These are phyloP conservation scores for Haliaeetus leucogaster DNA, from an alignment of 2,113 vertebrate species.

Conservation along the genomic window DNA sequence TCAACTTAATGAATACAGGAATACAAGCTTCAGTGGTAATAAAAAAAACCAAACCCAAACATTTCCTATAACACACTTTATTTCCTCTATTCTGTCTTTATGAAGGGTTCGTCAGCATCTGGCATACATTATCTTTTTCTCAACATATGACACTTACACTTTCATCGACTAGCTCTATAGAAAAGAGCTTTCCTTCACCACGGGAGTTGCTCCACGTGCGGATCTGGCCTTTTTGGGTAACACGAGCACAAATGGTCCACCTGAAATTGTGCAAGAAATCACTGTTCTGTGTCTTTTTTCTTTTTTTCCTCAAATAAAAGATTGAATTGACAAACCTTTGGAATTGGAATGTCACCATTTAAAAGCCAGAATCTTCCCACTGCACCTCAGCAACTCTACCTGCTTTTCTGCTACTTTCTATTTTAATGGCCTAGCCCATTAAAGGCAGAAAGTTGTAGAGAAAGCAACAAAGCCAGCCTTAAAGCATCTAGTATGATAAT, in stretches of 20 bases:
- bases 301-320: not conserved
- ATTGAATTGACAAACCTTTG: not conserved
- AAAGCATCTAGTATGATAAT: conserved; percentile 50
- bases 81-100: conserved; percentile 37
- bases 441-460: conserved; percentile 46
- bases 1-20: conserved; percentile 38
- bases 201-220: conserved; percentile 97
- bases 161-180: conserved; percentile 93
- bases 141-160: conserved; percentile 80
- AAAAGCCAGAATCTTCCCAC: conserved; percentile 1
- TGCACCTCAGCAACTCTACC: not conserved
- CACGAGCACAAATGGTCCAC: conserved; percentile 93
- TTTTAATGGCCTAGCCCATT: conserved; percentile 57
- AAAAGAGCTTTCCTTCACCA: conserved; percentile 95
- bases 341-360: not conserved
- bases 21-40: not conserved
- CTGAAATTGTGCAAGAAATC: conserved; percentile 64
- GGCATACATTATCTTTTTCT: conserved; percentile 8
- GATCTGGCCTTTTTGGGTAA: conserved; percentile 92
- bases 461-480: conserved; percentile 61
- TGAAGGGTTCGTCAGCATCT: not conserved
- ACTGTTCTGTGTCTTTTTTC: not conserved
- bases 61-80: conserved; percentile 25
- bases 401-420: not conserved
- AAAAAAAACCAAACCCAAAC: not conserved